phyloP scores from a whole-genome alignment of 1,140 invertebrate species.

The Drosophila bifasciata region DNA sequence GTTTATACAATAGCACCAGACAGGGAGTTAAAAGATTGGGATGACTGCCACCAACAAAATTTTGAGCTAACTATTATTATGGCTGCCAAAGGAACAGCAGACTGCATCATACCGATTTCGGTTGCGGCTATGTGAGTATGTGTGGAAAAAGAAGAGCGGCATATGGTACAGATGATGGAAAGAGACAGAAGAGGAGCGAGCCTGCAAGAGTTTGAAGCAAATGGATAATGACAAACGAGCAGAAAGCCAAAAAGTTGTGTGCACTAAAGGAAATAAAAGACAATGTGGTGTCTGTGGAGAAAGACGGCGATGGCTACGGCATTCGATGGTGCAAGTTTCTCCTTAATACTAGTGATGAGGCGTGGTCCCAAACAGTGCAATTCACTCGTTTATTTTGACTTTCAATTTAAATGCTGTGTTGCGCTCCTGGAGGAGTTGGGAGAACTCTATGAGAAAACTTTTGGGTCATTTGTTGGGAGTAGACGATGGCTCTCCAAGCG shows the following conservation, averaged over 20 bases:
- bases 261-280: slow-evolving; percentile 29
- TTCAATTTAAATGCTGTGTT: slow-evolving; percentile 48
- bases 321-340: background rate
- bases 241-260: slow-evolving; percentile 57
- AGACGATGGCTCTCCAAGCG: too few species aligned
- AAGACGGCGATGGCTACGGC: background rate
- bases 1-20: slow-evolving; percentile 33
- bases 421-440: slow-evolving; percentile 6
- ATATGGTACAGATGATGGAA: background rate
- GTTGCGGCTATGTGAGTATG: slow-evolving; percentile 2
- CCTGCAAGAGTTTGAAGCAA: slow-evolving; percentile 17
- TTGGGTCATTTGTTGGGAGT: slow-evolving; percentile 23
- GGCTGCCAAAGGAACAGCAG: slow-evolving; percentile 23
- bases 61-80: slow-evolving; percentile 57
- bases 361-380: slow-evolving; percentile 9
- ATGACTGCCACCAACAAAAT: slow-evolving; percentile 38
- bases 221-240: slow-evolving; percentile 57
- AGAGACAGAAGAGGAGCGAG: too few species aligned
- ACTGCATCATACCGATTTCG: slow-evolving; percentile 52
- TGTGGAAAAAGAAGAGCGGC: slow-evolving; percentile 8
- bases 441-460: slow-evolving; percentile 6
- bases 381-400: slow-evolving; percentile 52
- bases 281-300: slow-evolving; percentile 12
- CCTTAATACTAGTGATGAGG: background rate
- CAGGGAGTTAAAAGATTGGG: background rate